Evolutionary conservation across 35 echinoderm and acorn worm genomes (phyloP).

Genomic region (Stichopus chloronotus): DNA sequence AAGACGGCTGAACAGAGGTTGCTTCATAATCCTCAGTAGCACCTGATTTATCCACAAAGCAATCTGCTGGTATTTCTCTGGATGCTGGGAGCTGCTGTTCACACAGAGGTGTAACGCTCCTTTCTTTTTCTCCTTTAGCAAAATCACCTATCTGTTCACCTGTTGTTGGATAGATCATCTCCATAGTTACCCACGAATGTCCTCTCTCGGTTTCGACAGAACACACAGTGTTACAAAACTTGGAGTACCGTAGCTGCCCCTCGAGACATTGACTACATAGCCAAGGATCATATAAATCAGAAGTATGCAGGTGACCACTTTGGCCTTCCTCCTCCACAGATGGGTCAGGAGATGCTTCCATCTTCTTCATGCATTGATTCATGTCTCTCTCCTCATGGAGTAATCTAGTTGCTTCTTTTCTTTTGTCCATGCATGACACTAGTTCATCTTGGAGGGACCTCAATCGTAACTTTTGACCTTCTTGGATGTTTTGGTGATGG

Average conservation of each 20-base stretch:
- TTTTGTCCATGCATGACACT: constrained; percentile 71
- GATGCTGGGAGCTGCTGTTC: not conserved
- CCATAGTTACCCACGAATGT: constrained; percentile 27
- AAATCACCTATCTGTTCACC: not conserved
- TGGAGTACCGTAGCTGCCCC: constrained; percentile 23
- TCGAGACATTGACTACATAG: not conserved
- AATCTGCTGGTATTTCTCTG: not conserved
- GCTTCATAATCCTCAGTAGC: not conserved
- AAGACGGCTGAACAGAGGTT: too few relatives aligned
- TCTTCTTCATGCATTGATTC: constrained; percentile 13
- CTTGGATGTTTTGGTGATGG: constrained; percentile 59
- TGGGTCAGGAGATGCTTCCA: not conserved
- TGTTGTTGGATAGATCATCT: not conserved
- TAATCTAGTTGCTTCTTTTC: constrained; percentile 24
- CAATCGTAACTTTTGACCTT: constrained; percentile 70
- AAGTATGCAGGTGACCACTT: not conserved
- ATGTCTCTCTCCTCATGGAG: constrained; percentile 21
- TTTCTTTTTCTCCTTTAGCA: not conserved
- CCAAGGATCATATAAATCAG: not conserved
- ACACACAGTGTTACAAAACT: constrained; percentile 38
- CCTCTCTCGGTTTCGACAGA: not conserved
- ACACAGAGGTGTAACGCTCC: not conserved
- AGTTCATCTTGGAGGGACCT: constrained; percentile 78
- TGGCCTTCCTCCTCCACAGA: not conserved
- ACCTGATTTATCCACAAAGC: not conserved